Percentiles rank a stretch among this genome's conserved stretches.
These are phyloP conservation scores for Harpegnathos saltator DNA, from an alignment of 1,140 invertebrate species.

Conservation along the genomic window DNA sequence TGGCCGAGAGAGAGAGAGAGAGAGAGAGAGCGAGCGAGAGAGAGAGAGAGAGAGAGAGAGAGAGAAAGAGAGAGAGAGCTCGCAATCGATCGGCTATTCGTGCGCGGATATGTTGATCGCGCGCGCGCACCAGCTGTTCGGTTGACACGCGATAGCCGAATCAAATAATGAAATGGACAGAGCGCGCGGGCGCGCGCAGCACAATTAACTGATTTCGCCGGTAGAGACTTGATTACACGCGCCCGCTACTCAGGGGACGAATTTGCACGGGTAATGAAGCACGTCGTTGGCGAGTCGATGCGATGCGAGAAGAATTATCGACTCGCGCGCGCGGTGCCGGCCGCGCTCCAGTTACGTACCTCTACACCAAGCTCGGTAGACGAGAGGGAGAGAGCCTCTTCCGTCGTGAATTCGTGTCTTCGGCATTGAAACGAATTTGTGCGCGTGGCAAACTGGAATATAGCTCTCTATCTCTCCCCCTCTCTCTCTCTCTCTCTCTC, in stretches of 20 bases:
- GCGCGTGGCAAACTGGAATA: not conserved
- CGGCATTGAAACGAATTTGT: slow-evolving; percentile 25
- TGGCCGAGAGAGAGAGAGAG: no score
- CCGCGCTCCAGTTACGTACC: no score
- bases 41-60: no score
- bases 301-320: slow-evolving; percentile 36
- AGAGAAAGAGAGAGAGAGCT: no score
- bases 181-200: not conserved
- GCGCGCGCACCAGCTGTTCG: slow-evolving; percentile 19
- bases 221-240: slow-evolving; percentile 19
- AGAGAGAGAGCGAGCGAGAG: no score
- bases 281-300: not conserved
- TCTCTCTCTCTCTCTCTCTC: no score
- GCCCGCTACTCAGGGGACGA: slow-evolving; percentile 4
- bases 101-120: slow-evolving; percentile 48
- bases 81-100: slow-evolving; percentile 26
- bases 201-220: slow-evolving; percentile 55
- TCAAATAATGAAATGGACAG: slow-evolving; percentile 53
- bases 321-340: not conserved
- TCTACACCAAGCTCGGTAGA: no score
- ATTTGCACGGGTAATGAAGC: slow-evolving; percentile 45
- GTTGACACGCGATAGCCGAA: slow-evolving; percentile 40
- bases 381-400: not conserved
- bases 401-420: not conserved
- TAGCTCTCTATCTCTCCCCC: not conserved